Percentiles rank a stretch among this genome's conserved stretches.
Evolutionary conservation across 2,113 vertebrate genomes (phyloP).

Genomic region (Heptranchias perlo): DNA sequence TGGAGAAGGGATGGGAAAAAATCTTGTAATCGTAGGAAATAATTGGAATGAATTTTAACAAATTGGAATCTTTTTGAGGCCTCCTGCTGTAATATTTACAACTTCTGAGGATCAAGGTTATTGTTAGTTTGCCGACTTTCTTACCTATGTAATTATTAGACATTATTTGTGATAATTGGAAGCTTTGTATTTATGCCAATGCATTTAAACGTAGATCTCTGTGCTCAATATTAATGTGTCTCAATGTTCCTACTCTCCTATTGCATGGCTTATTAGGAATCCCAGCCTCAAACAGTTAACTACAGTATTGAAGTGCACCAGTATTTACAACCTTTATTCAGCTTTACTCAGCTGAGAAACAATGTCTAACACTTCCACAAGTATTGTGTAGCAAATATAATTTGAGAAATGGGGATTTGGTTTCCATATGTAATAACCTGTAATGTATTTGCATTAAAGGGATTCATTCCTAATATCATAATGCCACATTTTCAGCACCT

Average conservation of each 20-base stretch:
- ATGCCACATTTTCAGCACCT: too few relatives aligned
- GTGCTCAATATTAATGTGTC: not conserved
- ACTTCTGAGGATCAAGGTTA: not conserved
- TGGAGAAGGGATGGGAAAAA: slow-evolving; percentile 35
- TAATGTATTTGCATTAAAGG: too few relatives aligned
- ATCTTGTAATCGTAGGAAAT: not conserved
- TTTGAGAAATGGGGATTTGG: not conserved
- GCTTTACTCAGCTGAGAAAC: not conserved
- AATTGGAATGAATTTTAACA: slow-evolving; percentile 2
- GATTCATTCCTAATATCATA: too few relatives aligned
- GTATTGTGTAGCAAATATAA: not conserved
- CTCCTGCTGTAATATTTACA: not conserved
- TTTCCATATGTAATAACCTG: not conserved
- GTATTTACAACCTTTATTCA: not conserved
- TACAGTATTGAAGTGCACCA: not conserved
- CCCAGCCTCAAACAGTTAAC: not conserved
- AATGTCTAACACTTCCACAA: not conserved
- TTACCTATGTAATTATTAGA: not conserved
- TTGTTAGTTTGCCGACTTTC: slow-evolving; percentile 9
- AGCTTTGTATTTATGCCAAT: not conserved
- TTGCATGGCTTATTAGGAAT: not conserved
- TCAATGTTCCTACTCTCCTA: not conserved
- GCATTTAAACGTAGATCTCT: not conserved
- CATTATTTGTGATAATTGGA: not conserved
- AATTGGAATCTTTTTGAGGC: not conserved